A percentile compares a stretch with the other conserved stretches of the same genome.
These are phyloP conservation scores for Allolobophora icterica DNA, from an alignment of 2,888 invertebrate species.

Conservation along the genomic window DNA sequence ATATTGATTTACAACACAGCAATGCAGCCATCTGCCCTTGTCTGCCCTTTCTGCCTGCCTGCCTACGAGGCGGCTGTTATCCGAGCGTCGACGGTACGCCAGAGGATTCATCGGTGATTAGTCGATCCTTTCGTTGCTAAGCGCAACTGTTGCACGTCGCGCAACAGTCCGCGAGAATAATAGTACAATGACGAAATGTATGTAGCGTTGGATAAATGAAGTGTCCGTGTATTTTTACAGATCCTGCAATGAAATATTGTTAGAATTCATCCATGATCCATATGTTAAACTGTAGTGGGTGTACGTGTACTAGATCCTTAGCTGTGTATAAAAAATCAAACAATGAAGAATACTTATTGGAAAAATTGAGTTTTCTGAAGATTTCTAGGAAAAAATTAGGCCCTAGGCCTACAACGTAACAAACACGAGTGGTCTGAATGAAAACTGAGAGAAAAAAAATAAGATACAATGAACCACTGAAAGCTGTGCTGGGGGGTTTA, in stretches of 20 bases:
- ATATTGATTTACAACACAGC: slow-evolving; percentile 5
- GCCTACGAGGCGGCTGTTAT: neutral
- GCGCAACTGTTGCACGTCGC: neutral
- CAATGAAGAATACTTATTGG: too few relatives aligned
- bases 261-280: neutral
- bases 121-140: slow-evolving; percentile 7
- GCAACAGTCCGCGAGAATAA: neutral
- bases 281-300: too few relatives aligned
- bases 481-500: too few relatives aligned
- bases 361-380: too few relatives aligned
- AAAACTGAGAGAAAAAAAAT: too few relatives aligned
- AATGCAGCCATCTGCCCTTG: too few relatives aligned
- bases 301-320: too few relatives aligned
- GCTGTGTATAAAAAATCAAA: too few relatives aligned
- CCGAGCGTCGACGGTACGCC: neutral
- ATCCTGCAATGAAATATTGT: neutral
- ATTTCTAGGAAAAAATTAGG: too few relatives aligned
- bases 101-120: neutral
- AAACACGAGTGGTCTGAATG: too few relatives aligned
- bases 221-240: neutral
- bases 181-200: neutral
- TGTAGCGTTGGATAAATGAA: neutral
- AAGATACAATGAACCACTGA: too few relatives aligned
- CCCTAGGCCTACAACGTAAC: too few relatives aligned
- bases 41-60: neutral